Evolutionary conservation across 2,888 invertebrate genomes (phyloP), one percentile per base, ranked within the genome.

Genomic region (Cryptophagus acutangulus): DNA sequence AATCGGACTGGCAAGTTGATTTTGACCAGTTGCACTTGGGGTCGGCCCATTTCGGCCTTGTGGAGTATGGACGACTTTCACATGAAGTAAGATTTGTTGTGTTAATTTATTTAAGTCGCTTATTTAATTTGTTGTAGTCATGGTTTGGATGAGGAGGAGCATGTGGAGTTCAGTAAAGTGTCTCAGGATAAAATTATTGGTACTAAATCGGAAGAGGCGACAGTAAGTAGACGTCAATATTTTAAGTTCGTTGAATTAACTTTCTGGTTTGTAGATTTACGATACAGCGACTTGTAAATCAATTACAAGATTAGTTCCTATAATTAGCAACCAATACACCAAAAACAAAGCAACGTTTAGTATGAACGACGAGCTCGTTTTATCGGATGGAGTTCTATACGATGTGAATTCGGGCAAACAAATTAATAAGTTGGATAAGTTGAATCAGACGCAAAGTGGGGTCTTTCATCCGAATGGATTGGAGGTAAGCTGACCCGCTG

Each of bases 401-500:
- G 96, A 97, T 66, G 85, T 92, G 5, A 81, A 84, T 54, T 79
- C 85, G 0, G 87, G 87, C 13, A 87, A 85, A 59, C 83, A 89
- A 53, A 86, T 99, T 31, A 95, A 96, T 71, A 95, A 96, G 67
- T 90, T 99, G 64, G 99, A 99, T 71, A 97, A 97, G 69, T 76
- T 99, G 20, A 97, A 96, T 73, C 89, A 93, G 63, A 86, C 86
- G 28, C 81, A 94, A 40, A 95, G 91, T 62, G 97, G 96, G 0
- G 87, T 93, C 3, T 97, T 97, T 62, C 95, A 96, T 76, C 95
- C 95, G 0, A 92, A 91, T 65, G 94, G 94, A 1, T 73, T 92
- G 46, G 95, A 96, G n/a, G n/a, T n/a, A n/a, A n/a, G n/a, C n/a
- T n/a, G n/a, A n/a, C 74, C 90, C n/a, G n/a, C n/a, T 15, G 16